Evolutionary conservation across 2,113 vertebrate species (phyloP), one percentile per base, ranked within the genome.

Genomic region (Bucco capensis): DNA sequence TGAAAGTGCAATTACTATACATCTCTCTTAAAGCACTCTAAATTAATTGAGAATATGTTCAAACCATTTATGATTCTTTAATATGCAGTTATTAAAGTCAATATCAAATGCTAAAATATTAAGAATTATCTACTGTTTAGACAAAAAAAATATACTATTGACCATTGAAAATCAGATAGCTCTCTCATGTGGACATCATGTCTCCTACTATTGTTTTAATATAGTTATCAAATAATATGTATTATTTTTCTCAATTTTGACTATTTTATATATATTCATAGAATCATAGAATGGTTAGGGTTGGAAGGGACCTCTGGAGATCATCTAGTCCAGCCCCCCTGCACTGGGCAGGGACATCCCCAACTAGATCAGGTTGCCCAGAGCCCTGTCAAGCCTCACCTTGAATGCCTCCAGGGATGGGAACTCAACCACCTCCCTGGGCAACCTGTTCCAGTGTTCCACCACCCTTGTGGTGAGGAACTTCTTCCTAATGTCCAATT

Each of bases 121-220:
- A 50, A 60, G 37, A 65, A 58, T 35, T 3, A 17, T 58, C 14
- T 53, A 8, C 6, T 19, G 19, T 66, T 81, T 35, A 31, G 23
- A 44, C 16, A n/a, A n/a, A 60, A 24, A 35, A 82, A 58, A 53
- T 47, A 56, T 58, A 50, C 46, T 62, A 30, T 24, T 86, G 40
- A 33, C 74, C 27, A 15, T 19, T 25, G 40, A 47, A 35, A 38
- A 61, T n/a, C 42, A 37, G 60, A 40, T 2, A 27, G n/a, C n/a
- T n/a, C n/a, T n/a, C n/a, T 18, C 1, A 0, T 5, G 12, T 46
- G 47, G 37, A 11, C 7, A 0, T 5, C 8, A 28, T 42, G 30
- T 8, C 62, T 71, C 56, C 16, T 33, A 12, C 14, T 30, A 5
- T 7, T 18, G 5, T 19, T 72, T 92, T 61, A 19, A n/a, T 54